phyloP scores from a whole-genome alignment of 2,888 invertebrate genomes.

The Sinhomidia bicolor region DNA sequence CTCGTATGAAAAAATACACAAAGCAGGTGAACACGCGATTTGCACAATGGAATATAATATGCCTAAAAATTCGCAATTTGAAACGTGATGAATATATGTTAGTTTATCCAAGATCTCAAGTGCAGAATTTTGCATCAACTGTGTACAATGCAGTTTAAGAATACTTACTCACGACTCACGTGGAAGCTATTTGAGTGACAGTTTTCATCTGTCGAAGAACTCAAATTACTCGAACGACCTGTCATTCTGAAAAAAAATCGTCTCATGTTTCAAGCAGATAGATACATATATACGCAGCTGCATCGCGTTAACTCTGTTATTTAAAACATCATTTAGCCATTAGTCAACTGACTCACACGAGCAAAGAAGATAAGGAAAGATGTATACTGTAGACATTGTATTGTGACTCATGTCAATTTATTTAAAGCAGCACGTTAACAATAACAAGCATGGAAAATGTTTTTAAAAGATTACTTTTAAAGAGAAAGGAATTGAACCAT shows the following conservation, averaged over 20 bases:
- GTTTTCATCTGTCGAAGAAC: conserved; percentile 60
- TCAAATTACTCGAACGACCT: conserved; percentile 67
- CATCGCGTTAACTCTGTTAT: conserved; percentile 28
- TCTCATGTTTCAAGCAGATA: not conserved
- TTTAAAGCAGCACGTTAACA: not conserved
- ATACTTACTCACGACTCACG: too few species aligned
- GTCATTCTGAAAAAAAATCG: conserved; percentile 53
- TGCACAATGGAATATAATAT: too few species aligned
- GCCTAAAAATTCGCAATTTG: too few species aligned
- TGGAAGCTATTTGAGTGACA: conserved; percentile 58
- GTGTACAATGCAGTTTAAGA: not conserved
- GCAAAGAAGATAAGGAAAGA: not conserved
- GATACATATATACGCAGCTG: conserved; percentile 61
- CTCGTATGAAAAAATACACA: too few species aligned
- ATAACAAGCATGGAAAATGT: not conserved
- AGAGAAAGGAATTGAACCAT: conserved; percentile 38
- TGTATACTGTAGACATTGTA: not conserved
- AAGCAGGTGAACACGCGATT: too few species aligned
- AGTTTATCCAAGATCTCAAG: not conserved
- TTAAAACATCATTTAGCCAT: not conserved
- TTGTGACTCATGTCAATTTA: not conserved
- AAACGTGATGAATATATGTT: too few species aligned
- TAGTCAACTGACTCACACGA: conserved; percentile 14
- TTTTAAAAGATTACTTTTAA: not conserved
- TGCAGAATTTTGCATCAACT: not conserved